These are phyloP conservation scores for Andricus curvator DNA, from an alignment of 2,888 invertebrate species.

Conservation along the genomic window DNA sequence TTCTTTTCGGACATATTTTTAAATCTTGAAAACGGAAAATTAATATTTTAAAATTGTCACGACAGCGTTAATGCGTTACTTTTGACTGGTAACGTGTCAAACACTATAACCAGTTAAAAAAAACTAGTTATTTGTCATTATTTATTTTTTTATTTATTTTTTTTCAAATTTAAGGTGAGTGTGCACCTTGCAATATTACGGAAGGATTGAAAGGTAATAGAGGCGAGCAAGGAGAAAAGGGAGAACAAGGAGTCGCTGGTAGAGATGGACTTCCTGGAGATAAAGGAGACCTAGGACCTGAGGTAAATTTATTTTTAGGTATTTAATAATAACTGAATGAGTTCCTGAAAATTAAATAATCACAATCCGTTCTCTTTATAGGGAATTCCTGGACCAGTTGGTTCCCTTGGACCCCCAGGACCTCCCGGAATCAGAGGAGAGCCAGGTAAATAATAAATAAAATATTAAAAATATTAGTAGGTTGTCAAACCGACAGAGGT, in stretches of 20 bases:
- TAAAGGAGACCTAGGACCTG: conserved; percentile 82
- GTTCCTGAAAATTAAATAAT: conserved; percentile 42
- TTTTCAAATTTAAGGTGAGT: conserved; percentile 78
- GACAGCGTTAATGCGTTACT: too few species aligned
- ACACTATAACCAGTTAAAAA: too few species aligned
- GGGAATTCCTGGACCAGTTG: conserved; percentile 77
- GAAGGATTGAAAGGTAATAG: conserved; percentile 81
- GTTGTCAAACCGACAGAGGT: too few species aligned
- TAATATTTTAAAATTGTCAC: too few species aligned
- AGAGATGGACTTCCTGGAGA: conserved; percentile 80
- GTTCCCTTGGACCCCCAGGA: conserved; percentile 77
- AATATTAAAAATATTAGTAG: not conserved
- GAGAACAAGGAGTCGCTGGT: conserved; percentile 82
- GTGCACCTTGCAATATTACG: conserved; percentile 79
- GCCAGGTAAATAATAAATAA: conserved; percentile 82
- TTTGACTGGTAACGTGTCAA: too few species aligned
- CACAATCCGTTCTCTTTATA: conserved; percentile 47
- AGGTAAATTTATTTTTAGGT: conserved; percentile 75
- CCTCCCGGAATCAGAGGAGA: conserved; percentile 82
- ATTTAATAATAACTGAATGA: not conserved
- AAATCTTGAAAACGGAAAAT: too few species aligned
- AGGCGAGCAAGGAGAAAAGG: conserved; percentile 83
- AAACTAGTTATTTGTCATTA: too few species aligned
- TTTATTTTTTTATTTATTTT: not conserved
- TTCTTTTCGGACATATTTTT: too few species aligned